Evolutionary conservation across 2,888 invertebrate genomes (phyloP), one percentile per base, ranked within the genome.

Genomic region (Auanema freiburgensis): DNA sequence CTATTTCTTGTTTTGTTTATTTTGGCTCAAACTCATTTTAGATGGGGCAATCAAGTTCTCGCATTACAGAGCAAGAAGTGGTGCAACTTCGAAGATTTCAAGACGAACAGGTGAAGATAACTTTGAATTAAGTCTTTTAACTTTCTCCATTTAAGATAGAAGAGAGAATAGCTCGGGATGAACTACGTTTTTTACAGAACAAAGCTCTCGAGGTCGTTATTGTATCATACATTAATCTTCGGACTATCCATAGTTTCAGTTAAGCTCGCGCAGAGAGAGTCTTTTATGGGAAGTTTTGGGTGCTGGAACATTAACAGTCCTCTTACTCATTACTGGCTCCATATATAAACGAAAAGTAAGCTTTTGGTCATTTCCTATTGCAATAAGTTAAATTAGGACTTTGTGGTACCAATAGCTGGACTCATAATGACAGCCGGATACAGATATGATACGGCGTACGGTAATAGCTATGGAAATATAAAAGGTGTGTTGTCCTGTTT

Each of bases 321-420:
- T 69, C n/a, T 63, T 76, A 6, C 46, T 72, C 4, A 54, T 59
- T 10, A 67, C 69, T 18, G 72, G 74, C 41, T 66, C 68, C 14
- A 49, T 71, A n/a, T 69, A 68, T 55, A 72, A 68, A 49, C 46
- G 72, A 63, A 73, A 66, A 58, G 72, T 72, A 21, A 16, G 46
- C 21, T 57, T 33, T 6, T 5, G 10, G 8, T 18, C 8, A 18
- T 21, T 46, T n/a, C 16, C 33, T 18, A 12, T 46, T 40, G 63
- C 46, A 44, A n/a, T 33, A 49, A 21, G 24, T 41, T 57, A 46
- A 59, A 49, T 50, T 24, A 71, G 71, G 75, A 75, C 43, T 40
- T 75, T 11, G 67, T 77, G 41, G 62, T 79, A 23, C 78, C 78
- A 8, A 65, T 76, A 24, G 75, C 71, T n/a, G 77, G 77, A 14